Evolutionary conservation across 2,888 invertebrate species (phyloP).

Genomic region (Nephrocerus scutellatus): DNA sequence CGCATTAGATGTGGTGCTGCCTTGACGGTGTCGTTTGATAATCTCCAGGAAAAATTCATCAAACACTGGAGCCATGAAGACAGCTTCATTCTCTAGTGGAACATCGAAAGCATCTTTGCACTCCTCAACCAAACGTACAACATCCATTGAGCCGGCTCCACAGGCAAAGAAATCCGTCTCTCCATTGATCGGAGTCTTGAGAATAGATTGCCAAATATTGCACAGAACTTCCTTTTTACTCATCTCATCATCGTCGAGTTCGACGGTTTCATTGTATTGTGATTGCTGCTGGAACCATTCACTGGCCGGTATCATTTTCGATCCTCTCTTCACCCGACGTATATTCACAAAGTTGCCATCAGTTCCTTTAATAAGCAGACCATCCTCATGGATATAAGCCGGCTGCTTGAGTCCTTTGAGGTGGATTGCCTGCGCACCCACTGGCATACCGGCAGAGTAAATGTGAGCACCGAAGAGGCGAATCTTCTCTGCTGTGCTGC

Average conservation of each 20-base stretch:
- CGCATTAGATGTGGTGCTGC: constrained; percentile 51
- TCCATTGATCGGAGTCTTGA: constrained; percentile 66
- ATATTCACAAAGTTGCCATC: constrained; percentile 75
- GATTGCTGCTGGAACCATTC: constrained; percentile 61
- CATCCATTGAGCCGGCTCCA: constrained; percentile 99
- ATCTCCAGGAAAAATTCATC: constrained; percentile 68
- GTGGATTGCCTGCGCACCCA: constrained; percentile 51
- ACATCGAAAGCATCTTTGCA: constrained; percentile 73
- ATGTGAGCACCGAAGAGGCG: constrained; percentile 71
- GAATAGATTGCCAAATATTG: constrained; percentile 76
- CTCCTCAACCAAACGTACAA: constrained; percentile 83
- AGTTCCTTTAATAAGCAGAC: constrained; percentile 71
- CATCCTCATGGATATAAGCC: constrained; percentile 68
- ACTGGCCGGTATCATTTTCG: constrained; percentile 73
- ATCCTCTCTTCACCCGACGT: constrained; percentile 66
- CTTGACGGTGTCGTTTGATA: constrained; percentile 61
- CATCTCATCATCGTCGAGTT: constrained; percentile 68
- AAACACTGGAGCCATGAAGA: constrained; percentile 89
- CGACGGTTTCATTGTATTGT: constrained; percentile 52
- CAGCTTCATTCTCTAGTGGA: constrained; percentile 77
- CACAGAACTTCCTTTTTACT: constrained; percentile 58
- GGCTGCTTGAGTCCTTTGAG: constrained; percentile 57
- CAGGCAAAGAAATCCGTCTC: constrained; percentile 86
- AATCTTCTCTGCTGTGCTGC: constrained; percentile 54
- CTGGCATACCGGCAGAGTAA: constrained; percentile 42